Conservation (phyloP, 2,797 vertebrate genomes). For the Adelosebastes latens region DNA sequence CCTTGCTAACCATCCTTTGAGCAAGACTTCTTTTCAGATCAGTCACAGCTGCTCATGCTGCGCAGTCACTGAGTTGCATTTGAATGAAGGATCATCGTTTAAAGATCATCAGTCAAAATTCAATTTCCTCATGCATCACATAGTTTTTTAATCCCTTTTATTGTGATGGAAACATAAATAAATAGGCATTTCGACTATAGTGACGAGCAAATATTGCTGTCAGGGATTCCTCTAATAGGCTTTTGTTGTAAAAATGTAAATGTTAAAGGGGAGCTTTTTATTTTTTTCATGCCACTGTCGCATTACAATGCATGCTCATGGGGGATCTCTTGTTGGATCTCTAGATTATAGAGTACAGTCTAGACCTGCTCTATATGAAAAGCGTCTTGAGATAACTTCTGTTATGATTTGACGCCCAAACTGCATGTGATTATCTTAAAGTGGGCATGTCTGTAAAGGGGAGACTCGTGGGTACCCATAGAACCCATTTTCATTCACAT, state of each 20-base stretch:
- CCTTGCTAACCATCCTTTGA: slow-evolving; percentile 14
- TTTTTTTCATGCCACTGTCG: too few species aligned
- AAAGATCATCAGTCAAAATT: neutral
- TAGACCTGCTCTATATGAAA: too few species aligned
- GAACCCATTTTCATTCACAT: too few species aligned
- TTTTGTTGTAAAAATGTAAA: neutral
- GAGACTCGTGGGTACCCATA: too few species aligned
- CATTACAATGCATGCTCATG: too few species aligned
- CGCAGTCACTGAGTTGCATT: slow-evolving; percentile 3
- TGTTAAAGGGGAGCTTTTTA: too few species aligned
- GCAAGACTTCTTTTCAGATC: slow-evolving; percentile 25
- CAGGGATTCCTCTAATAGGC: neutral
- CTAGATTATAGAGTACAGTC: too few species aligned
- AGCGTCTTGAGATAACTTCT: too few species aligned
- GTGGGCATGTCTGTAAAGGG: too few species aligned
- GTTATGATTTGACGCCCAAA: too few species aligned
- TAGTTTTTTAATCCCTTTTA: neutral
- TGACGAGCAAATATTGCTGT: neutral
- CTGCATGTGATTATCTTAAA: too few species aligned
- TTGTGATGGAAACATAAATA: neutral
- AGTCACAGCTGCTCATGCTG: slow-evolving; percentile 39
- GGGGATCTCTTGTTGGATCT: too few species aligned
- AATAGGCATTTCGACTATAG: neutral
- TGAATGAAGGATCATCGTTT: neutral
- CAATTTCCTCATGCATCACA: neutral